Evolutionary conservation across 2,888 invertebrate genomes (phyloP).

Genomic region (Parnassius glacialis): DNA sequence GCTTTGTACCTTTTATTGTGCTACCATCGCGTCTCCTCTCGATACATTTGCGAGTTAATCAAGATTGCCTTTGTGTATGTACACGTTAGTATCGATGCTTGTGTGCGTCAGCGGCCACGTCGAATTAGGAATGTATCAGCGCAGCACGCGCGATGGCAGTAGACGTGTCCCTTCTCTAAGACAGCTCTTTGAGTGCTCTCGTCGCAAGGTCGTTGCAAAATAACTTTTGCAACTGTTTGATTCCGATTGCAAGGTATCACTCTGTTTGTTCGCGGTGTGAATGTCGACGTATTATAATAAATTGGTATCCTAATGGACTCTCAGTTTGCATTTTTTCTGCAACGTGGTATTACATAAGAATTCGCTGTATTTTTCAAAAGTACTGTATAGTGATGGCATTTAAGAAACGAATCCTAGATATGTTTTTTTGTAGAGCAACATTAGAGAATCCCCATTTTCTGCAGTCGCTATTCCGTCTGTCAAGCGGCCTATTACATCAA

Average conservation of each 20-base stretch:
- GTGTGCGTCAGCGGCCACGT: slow-evolving; percentile 41
- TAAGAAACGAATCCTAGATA: too few species aligned
- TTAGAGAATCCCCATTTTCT: too few species aligned
- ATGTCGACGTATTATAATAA: slow-evolving; percentile 4
- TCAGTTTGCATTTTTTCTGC: background rate
- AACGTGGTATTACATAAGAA: slow-evolving; percentile 3
- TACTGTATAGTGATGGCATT: too few species aligned
- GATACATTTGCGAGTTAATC: slow-evolving; percentile 21
- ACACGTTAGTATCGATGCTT: slow-evolving; percentile 15
- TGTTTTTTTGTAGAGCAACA: too few species aligned
- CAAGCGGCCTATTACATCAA: too few species aligned
- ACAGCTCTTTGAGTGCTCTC: slow-evolving; percentile 56
- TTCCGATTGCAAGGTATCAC: background rate
- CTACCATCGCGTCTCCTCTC: slow-evolving; percentile 20
- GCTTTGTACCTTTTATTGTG: slow-evolving; percentile 26
- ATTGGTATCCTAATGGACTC: background rate
- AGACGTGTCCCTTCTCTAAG: slow-evolving; percentile 50
- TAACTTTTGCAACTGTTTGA: slow-evolving; percentile 11
- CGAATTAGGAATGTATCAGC: slow-evolving; percentile 72
- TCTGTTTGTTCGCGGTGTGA: slow-evolving; percentile 4
- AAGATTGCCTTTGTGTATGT: slow-evolving; percentile 2
- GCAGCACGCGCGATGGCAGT: slow-evolving; percentile 48
- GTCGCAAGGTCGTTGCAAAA: slow-evolving; percentile 55
- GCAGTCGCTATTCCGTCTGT: too few species aligned
- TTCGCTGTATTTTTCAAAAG: too few species aligned